A percentile compares a stretch with the other conserved stretches of the same genome.
These are phyloP conservation scores for Hylyphantes graminicola DNA, from an alignment of 1,140 invertebrate genomes.

Conservation along the genomic window DNA sequence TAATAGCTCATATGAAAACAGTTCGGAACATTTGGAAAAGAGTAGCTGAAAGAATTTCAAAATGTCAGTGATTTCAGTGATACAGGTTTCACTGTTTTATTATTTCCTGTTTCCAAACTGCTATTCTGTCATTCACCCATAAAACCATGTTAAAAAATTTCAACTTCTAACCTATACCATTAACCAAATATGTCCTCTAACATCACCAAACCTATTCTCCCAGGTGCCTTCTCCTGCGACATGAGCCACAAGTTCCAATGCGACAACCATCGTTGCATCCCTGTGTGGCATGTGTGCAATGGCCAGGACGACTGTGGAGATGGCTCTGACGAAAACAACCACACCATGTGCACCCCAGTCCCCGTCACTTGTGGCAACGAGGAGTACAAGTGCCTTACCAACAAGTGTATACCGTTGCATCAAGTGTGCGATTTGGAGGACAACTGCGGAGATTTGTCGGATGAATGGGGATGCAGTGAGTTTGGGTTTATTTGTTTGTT, in stretches of 20 bases:
- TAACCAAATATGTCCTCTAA: not conserved
- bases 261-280: constrained; percentile 90
- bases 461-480: constrained; percentile 66
- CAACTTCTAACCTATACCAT: not conserved
- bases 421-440: constrained; percentile 87
- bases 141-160: not conserved
- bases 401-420: constrained; percentile 83
- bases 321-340: constrained; percentile 92
- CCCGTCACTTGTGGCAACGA: constrained; percentile 87
- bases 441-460: constrained; percentile 69
- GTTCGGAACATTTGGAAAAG: too few relatives aligned
- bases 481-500: constrained; percentile 67
- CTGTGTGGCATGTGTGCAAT: constrained; percentile 84
- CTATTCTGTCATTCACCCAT: not conserved
- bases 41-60: too few relatives aligned
- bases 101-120: too few relatives aligned
- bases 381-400: constrained; percentile 91
- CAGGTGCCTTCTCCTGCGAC: constrained; percentile 63
- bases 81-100: too few relatives aligned
- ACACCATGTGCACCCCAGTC: constrained; percentile 75
- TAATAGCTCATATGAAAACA: too few relatives aligned
- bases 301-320: constrained; percentile 91
- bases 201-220: not conserved
- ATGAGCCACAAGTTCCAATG: constrained; percentile 81
- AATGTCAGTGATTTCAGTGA: too few relatives aligned